phyloP scores from a whole-genome alignment of 2,888 invertebrate species.

The Agelastica alni region DNA sequence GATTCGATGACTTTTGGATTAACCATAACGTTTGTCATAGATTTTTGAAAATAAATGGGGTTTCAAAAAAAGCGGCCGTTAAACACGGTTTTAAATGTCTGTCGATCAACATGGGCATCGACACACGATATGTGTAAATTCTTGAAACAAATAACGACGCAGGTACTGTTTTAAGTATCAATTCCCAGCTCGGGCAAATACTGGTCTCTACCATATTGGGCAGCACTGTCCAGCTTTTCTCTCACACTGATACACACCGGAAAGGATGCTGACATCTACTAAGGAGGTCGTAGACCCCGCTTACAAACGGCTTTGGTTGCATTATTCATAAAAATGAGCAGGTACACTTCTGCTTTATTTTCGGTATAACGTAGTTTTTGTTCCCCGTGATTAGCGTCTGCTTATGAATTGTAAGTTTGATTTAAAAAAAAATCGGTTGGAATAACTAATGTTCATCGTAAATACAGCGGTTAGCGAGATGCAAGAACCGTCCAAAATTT shows the following conservation, averaged over 20 bases:
- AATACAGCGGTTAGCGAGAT: too few relatives aligned
- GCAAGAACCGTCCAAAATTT: too few relatives aligned
- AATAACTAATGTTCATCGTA: too few relatives aligned
- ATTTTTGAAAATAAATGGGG: not conserved
- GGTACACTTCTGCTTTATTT: constrained; percentile 15
- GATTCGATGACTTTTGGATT: too few relatives aligned
- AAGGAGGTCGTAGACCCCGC: constrained; percentile 42
- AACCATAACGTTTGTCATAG: too few relatives aligned
- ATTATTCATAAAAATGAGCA: constrained; percentile 29
- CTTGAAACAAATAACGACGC: not conserved
- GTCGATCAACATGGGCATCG: too few relatives aligned
- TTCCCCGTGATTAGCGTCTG: not conserved
- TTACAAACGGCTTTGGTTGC: constrained; percentile 18
- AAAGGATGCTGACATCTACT: constrained; percentile 40
- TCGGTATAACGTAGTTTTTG: constrained; percentile 17
- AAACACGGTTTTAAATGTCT: not conserved
- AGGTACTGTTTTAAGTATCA: not conserved
- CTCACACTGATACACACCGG: constrained; percentile 26
- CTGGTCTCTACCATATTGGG: constrained; percentile 41
- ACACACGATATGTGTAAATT: too few relatives aligned
- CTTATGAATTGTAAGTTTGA: too few relatives aligned
- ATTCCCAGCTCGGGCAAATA: constrained; percentile 12
- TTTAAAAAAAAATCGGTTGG: too few relatives aligned
- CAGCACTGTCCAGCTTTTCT: constrained; percentile 38
- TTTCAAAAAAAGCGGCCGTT: not conserved